A percentile compares a stretch with the other conserved stretches of the same genome.
These are phyloP conservation scores for Baronia brevicornis DNA, from an alignment of 2,888 invertebrate genomes.

Conservation along the genomic window DNA sequence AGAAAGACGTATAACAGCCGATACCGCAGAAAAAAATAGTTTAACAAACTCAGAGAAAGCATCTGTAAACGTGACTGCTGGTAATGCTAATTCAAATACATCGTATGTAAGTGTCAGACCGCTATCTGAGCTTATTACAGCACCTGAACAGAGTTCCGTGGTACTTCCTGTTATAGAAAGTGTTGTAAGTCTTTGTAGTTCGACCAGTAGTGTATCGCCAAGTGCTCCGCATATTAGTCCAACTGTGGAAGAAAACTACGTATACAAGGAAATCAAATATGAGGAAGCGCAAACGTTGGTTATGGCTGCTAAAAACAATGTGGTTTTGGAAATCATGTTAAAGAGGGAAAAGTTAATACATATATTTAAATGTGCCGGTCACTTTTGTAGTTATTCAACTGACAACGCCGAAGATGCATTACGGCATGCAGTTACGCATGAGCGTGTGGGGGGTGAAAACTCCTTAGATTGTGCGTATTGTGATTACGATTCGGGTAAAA, in stretches of 20 bases:
- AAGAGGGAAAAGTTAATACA: conserved; percentile 56
- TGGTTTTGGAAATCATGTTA: conserved; percentile 66
- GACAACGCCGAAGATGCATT: conserved; percentile 50
- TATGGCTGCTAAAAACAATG: conserved; percentile 50
- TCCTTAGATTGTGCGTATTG: conserved; percentile 78
- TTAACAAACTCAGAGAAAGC: conserved; percentile 14
- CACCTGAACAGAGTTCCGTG: conserved; percentile 18
- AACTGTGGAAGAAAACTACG: conserved; percentile 18
- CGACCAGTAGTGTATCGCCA: conserved; percentile 22
- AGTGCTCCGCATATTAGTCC: conserved; percentile 15
- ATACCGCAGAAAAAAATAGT: conserved; percentile 14
- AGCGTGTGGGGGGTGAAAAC: conserved; percentile 45
- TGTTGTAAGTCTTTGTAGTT: conserved; percentile 67
- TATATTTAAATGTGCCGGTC: conserved; percentile 60
- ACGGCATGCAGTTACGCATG: conserved; percentile 53
- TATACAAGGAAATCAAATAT: conserved; percentile 32
- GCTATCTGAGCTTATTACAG: conserved; percentile 49
- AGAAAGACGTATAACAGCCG: conserved; percentile 23
- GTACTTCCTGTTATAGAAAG: conserved; percentile 64
- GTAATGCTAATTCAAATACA: conserved; percentile 19
- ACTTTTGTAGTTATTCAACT: conserved; percentile 55
- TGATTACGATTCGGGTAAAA: conserved; percentile 44
- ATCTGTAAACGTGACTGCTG: no score
- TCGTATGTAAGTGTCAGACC: conserved; percentile 55
- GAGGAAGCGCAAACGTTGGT: conserved; percentile 51